Evolutionary conservation across 1,140 invertebrate species (phyloP).

Genomic region (Choristoneura fumiferana): DNA sequence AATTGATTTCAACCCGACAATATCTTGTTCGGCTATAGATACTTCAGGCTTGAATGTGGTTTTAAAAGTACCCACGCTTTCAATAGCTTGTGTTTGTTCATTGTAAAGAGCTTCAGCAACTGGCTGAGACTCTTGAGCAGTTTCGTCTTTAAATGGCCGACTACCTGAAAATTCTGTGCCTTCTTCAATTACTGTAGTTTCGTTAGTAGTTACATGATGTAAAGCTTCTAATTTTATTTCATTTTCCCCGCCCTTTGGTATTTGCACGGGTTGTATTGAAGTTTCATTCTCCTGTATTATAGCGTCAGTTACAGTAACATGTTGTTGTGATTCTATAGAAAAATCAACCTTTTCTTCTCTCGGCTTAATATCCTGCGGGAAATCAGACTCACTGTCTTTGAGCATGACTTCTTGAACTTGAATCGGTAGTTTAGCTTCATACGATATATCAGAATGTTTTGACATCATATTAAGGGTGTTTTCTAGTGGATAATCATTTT

Average conservation of each 20-base stretch:
- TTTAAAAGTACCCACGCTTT: conserved; percentile 24
- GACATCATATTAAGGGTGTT: conserved; percentile 13
- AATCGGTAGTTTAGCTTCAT: conserved; percentile 39
- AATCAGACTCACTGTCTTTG: conserved; percentile 37
- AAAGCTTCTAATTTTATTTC: conserved; percentile 49
- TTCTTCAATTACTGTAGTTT: conserved; percentile 53
- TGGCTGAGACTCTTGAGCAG: conserved; percentile 31
- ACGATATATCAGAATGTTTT: conserved; percentile 26
- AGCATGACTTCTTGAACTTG: conserved; percentile 46
- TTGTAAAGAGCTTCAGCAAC: conserved; percentile 38
- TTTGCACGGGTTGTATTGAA: conserved; percentile 24
- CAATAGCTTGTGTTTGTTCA: conserved; percentile 43
- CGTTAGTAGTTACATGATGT: conserved; percentile 56
- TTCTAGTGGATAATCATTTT: conserved; percentile 39
- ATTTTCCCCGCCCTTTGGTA: conserved; percentile 34
- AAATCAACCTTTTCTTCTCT: conserved; percentile 35
- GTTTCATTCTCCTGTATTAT: conserved; percentile 49
- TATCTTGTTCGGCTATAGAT: conserved; percentile 20
- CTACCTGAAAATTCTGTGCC: conserved; percentile 26
- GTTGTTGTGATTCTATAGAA: conserved; percentile 45
- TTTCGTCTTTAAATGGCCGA: conserved; percentile 30
- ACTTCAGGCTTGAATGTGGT: conserved; percentile 16
- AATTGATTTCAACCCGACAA: conserved; percentile 24
- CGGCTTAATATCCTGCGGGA: conserved; percentile 18
- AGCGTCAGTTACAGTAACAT: conserved; percentile 47